Evolutionary conservation across 2,113 vertebrate species (phyloP), one percentile per base, ranked within the genome.

Genomic region (Campylomormyrus tamandua): DNA sequence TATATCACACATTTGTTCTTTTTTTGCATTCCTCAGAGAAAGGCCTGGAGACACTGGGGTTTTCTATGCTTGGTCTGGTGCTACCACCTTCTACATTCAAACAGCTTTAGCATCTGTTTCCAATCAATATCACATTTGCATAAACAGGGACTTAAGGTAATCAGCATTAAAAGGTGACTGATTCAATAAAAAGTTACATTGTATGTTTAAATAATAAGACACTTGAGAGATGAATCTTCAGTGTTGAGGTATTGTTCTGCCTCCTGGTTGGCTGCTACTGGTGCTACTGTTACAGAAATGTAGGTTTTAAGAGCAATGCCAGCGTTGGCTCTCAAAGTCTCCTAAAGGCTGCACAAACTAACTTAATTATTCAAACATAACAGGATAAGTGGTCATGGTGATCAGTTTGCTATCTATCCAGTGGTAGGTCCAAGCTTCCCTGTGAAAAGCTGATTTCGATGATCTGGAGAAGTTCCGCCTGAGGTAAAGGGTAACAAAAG

Each of bases 1-100:
- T 39, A 74, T 35, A 77, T 80, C n/a, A 70, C 62, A 27, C 48
- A 31, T 87, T 87, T 87, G 85, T 87, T 87, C 85, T 53, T 87
- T 87, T 87, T 87, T 53, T 56, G 85, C 85, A 35, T 35, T 35
- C 2, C 7, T 87, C 24, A 15, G 50, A 2, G 85, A 50, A 50
- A 35, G 31, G 50, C 15, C 48, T 85, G 45, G 45, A 85, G 19
- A 24, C 46, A 39, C 74, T 39, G 15, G 3, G 35, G 74, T 39
- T 19, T 31, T 27, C 4, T 15, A 15, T 77, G 74, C 5, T 15
- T 7, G 17, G 15, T 80, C 1, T 39, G 74, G 74, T 80, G 15
- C n/a, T 11, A 31, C 10, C 62, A 70, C n/a, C 62, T 42, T 39
- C 11, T 35, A 77, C 27, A 80, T 35, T 19, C 35, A 17, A 17